Evolutionary conservation across 1,140 invertebrate species (phyloP).

Genomic region (Oreohelix idahoensis): DNA sequence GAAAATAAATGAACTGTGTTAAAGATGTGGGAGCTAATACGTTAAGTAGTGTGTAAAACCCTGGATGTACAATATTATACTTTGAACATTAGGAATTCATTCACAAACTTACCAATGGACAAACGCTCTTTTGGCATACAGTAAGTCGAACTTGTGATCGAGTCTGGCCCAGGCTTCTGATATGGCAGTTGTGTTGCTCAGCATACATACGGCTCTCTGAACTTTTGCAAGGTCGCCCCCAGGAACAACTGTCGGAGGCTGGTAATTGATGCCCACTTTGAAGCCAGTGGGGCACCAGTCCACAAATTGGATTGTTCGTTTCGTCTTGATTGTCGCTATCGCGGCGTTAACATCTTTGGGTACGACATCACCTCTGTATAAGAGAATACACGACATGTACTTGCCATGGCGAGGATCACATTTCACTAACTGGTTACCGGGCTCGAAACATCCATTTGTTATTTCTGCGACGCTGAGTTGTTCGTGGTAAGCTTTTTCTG

Average conservation of each 20-base stretch:
- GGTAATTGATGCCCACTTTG: constrained; percentile 7
- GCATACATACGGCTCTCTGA: constrained; percentile 32
- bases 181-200: constrained; percentile 40
- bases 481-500: constrained; percentile 55
- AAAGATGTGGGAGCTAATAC: no score
- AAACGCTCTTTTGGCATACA: constrained; percentile 39
- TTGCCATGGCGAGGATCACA: constrained; percentile 73
- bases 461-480: constrained; percentile 77
- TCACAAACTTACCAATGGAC: constrained; percentile 24
- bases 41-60: no score
- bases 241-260: neutral
- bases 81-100: neutral
- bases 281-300: constrained; percentile 5
- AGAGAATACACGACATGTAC: constrained; percentile 60
- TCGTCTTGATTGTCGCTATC: constrained; percentile 1
- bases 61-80: no score
- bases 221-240: neutral
- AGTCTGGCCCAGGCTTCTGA: constrained; percentile 39
- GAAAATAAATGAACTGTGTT: no score
- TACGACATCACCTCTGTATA: constrained; percentile 11
- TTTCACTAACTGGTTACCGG: constrained; percentile 91
- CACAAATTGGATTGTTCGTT: neutral
- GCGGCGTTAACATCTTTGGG: constrained; percentile 18
- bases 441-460: constrained; percentile 82
- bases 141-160: constrained; percentile 39